These are phyloP conservation scores for Formica exsecta DNA, from an alignment of 1,140 invertebrate genomes.

Conservation along the genomic window DNA sequence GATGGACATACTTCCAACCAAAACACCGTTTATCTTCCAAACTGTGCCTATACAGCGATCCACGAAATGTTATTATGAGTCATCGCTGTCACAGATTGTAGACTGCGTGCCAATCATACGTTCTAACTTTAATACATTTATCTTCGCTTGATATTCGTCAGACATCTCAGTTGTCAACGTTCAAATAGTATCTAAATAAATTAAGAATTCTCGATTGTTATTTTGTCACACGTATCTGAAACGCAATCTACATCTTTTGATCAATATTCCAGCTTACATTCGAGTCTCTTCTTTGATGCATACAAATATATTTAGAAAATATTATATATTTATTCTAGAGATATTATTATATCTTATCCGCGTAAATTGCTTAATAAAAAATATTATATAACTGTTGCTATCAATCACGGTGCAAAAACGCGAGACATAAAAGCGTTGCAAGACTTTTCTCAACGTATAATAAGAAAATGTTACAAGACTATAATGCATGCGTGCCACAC, in stretches of 20 bases:
- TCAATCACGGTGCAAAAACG: constrained; percentile 11
- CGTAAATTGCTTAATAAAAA: neutral
- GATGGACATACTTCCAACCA: neutral
- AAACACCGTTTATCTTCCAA: constrained; percentile 38
- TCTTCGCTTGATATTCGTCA: constrained; percentile 29
- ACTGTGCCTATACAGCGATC: constrained; percentile 6
- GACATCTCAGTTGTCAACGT: constrained; percentile 8
- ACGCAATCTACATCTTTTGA: neutral
- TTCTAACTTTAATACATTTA: constrained; percentile 24
- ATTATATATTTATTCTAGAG: neutral
- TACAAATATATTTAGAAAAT: neutral
- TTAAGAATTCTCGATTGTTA: neutral
- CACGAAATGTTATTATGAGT: constrained; percentile 50
- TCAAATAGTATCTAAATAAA: neutral
- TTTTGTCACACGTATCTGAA: neutral
- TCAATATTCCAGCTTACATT: neutral
- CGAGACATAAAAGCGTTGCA: constrained; percentile 24
- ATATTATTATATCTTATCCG: neutral
- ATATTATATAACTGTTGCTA: constrained; percentile 1
- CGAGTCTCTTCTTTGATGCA: neutral
- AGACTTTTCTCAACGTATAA: constrained; percentile 41
- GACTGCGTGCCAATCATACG: constrained; percentile 46
- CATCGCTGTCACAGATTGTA: constrained; percentile 37
- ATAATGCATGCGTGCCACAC: constrained; percentile 9
- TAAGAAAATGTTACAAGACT: constrained; percentile 20